Conservation (phyloP, 2,888 invertebrate species). For the Heliconius erato region DNA sequence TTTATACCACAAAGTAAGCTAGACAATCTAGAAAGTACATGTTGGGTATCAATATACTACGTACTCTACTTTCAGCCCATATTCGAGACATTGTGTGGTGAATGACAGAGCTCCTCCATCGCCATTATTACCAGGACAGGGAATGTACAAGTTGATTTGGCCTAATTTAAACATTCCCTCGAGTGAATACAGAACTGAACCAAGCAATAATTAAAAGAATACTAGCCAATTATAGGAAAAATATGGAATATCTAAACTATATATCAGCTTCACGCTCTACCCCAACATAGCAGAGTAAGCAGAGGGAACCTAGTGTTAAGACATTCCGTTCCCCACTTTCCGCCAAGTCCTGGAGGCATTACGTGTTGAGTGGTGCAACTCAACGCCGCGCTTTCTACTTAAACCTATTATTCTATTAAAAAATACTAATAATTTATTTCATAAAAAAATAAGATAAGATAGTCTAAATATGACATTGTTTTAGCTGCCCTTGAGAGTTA, state of each 20-base stretch:
- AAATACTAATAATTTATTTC: background rate
- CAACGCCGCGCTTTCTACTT: too few species aligned
- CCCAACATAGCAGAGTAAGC: too few species aligned
- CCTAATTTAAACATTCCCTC: background rate
- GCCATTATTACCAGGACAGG: background rate
- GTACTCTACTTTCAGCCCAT: background rate
- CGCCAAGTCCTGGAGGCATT: too few species aligned
- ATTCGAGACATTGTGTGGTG: background rate
- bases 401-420: background rate
- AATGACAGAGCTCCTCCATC: background rate
- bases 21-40: background rate
- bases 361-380: too few species aligned
- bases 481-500: conserved; percentile 12
- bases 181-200: background rate
- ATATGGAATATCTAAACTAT: background rate
- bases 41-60: too few species aligned
- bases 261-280: too few species aligned
- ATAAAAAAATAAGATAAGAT: background rate
- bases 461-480: conserved; percentile 10
- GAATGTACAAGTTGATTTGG: background rate
- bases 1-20: background rate
- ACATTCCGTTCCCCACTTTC: too few species aligned
- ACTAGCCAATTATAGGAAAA: background rate
- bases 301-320: too few species aligned
- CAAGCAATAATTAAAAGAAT: background rate